Conservation (phyloP, 2,797 vertebrate genomes). For the Spinibarbus caldwelli region DNA sequence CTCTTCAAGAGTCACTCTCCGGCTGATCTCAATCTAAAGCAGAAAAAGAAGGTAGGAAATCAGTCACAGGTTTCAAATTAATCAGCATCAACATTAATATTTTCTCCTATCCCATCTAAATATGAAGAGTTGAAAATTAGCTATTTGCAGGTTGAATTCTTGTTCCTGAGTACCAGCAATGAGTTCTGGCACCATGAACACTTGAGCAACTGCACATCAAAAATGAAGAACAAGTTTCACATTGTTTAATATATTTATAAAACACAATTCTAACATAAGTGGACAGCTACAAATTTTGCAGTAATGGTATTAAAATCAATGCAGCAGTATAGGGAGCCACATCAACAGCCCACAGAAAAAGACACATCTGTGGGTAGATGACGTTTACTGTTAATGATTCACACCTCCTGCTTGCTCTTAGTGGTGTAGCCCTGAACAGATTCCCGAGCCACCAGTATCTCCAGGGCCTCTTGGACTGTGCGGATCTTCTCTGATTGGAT, state of each 20-base stretch:
- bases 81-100: background rate
- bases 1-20: slow-evolving; percentile 94
- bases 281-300: background rate
- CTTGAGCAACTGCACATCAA: background rate
- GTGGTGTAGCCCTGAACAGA: slow-evolving; percentile 98
- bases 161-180: background rate
- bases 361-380: background rate
- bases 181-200: background rate
- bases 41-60: background rate
- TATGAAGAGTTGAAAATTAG: background rate
- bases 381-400: background rate
- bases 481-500: slow-evolving; percentile 99
- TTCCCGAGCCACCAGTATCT: slow-evolving; percentile 94
- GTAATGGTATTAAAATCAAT: background rate
- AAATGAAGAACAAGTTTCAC: background rate
- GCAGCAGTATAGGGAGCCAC: background rate
- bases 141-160: background rate
- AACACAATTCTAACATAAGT: background rate
- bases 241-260: background rate
- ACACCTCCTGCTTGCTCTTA: slow-evolving; percentile 96
- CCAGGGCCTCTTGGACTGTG: slow-evolving; percentile 94
- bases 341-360: background rate
- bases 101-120: background rate
- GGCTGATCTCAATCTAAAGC: slow-evolving; percentile 92
- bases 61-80: background rate